These are phyloP conservation scores for Hoplostethus mediterraneus DNA, from an alignment of 2,797 vertebrate species.

Conservation along the genomic window DNA sequence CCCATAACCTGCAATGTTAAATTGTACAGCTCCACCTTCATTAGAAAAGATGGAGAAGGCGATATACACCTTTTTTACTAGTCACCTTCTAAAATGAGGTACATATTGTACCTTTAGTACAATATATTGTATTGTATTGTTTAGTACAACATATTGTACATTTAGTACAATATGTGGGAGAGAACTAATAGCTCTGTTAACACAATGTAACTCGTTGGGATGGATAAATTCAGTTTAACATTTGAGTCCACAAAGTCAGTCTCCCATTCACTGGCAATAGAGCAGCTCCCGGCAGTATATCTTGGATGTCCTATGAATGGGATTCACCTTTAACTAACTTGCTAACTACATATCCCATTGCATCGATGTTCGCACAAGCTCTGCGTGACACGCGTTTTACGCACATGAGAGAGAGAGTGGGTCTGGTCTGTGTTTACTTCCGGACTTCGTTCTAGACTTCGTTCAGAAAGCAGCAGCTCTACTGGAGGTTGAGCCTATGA, in stretches of 20 bases:
- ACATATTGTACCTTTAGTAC: too few relatives aligned
- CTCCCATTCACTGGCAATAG: neutral
- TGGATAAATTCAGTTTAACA: neutral
- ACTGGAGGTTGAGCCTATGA: constrained; percentile 64
- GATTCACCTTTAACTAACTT: neutral
- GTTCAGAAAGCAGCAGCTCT: constrained; percentile 73
- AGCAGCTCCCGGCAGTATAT: neutral
- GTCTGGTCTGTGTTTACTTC: constrained; percentile 93
- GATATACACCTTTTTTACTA: neutral
- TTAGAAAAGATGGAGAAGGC: neutral
- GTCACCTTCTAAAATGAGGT: too few relatives aligned
- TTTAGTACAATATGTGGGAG: neutral
- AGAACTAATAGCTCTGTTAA: neutral
- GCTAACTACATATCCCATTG: constrained; percentile 56
- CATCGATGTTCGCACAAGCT: constrained; percentile 26
- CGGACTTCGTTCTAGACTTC: constrained; percentile 83
- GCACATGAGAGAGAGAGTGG: constrained; percentile 71
- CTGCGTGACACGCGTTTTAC: constrained; percentile 68
- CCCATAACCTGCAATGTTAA: neutral
- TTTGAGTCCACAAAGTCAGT: too few relatives aligned
- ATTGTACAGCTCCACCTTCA: neutral
- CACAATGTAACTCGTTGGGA: neutral
- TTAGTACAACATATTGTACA: too few relatives aligned
- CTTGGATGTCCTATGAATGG: neutral
- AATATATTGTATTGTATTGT: too few relatives aligned